These are phyloP conservation scores for Sesamia inferens DNA, from an alignment of 2,888 invertebrate genomes.

Conservation along the genomic window DNA sequence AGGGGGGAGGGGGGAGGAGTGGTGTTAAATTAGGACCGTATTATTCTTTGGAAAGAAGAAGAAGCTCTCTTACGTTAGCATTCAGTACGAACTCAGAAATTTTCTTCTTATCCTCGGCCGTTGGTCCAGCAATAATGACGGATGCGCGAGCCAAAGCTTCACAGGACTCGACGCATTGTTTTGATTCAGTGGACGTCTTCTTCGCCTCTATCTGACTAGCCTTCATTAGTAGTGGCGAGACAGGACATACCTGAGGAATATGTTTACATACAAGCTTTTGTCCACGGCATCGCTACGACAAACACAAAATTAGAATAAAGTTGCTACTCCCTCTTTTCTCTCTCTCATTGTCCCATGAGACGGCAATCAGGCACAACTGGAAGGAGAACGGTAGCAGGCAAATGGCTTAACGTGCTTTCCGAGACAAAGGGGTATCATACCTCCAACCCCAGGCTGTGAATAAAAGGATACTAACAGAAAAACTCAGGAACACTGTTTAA, in stretches of 20 bases:
- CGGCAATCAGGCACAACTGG: no score
- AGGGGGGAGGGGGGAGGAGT: neutral
- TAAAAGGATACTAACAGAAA: no score
- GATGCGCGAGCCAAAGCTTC: slow-evolving; percentile 66
- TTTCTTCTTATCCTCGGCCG: slow-evolving; percentile 67
- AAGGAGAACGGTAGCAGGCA: no score
- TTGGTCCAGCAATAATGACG: slow-evolving; percentile 81
- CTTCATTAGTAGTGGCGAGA: slow-evolving; percentile 78
- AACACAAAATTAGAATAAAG: no score
- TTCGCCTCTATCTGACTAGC: slow-evolving; percentile 70
- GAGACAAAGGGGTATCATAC: no score
- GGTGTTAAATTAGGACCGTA: neutral
- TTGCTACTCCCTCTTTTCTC: no score
- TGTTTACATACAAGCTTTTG: neutral
- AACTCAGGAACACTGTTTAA: no score
- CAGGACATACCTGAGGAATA: slow-evolving; percentile 73
- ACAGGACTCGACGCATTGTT: slow-evolving; percentile 62
- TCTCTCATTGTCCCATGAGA: no score
- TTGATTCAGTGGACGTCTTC: slow-evolving; percentile 62
- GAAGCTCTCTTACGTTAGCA: slow-evolving; percentile 9
- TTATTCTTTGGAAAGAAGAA: neutral
- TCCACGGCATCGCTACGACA: no score
- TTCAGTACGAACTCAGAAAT: slow-evolving; percentile 69
- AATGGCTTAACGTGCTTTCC: no score
- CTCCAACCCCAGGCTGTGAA: no score